phyloP scores from a whole-genome alignment of 2,113 vertebrate genomes.

The Rhinichthys klamathensis region DNA sequence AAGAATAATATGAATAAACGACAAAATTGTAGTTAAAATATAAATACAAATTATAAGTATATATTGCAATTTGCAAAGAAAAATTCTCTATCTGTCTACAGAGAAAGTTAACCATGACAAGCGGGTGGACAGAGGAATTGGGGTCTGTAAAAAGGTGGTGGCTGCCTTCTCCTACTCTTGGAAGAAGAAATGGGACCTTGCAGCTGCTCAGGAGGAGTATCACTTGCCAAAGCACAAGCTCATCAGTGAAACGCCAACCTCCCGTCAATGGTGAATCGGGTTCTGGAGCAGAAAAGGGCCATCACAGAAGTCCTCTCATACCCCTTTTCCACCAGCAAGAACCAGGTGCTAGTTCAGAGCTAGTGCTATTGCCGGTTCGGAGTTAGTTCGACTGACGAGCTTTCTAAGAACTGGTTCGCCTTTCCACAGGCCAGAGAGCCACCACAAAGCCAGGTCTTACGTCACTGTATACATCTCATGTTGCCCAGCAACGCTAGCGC shows the following conservation, averaged over 20 bases:
- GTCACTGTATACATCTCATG: no score
- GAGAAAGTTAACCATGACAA: neutral
- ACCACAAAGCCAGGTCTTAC: no score
- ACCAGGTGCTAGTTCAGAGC: no score
- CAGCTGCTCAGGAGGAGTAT: slow-evolving; percentile 36
- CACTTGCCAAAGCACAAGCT: slow-evolving; percentile 26
- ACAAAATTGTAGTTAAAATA: neutral
- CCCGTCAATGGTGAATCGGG: neutral
- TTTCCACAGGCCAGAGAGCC: no score
- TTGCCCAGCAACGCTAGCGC: no score
- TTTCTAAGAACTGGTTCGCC: no score
- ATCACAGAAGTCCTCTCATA: slow-evolving; percentile 25
- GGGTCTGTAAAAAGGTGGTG: neutral
- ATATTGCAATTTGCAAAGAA: neutral
- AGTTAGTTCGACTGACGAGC: no score
- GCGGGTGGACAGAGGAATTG: neutral
- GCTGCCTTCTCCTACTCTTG: neutral
- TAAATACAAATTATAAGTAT: no score
- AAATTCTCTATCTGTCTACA: neutral
- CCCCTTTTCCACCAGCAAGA: no score
- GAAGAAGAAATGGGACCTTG: slow-evolving; percentile 40
- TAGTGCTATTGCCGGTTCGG: no score
- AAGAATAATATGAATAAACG: no score
- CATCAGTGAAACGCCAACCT: slow-evolving; percentile 25
- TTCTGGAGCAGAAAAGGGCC: slow-evolving; percentile 13